Conservation (phyloP, 1,140 invertebrate genomes). For the Pygmarrhopalites habei region DNA sequence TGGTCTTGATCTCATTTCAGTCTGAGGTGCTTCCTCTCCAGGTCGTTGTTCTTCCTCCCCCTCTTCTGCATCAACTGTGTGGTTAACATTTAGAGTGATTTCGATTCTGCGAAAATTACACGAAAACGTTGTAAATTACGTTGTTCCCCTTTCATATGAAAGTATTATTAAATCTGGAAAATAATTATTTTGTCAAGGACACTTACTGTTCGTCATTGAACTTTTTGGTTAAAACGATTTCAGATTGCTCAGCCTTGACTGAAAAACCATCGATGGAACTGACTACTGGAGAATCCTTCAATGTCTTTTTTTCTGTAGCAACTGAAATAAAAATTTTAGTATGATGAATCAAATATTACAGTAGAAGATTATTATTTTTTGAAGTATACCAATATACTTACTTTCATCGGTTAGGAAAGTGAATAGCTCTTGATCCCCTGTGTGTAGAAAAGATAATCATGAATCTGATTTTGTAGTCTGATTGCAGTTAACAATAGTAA, state of each 20-base stretch:
- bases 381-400: too few relatives aligned
- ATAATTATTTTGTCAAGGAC: not conserved
- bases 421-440: conserved; percentile 75
- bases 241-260: conserved; percentile 64
- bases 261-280: conserved; percentile 70
- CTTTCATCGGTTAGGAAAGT: conserved; percentile 83
- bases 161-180: conserved; percentile 4
- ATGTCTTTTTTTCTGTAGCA: conserved; percentile 71
- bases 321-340: too few relatives aligned
- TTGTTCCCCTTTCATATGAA: not conserved
- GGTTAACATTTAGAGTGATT: conserved; percentile 79
- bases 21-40: conserved; percentile 50
- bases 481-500: conserved; percentile 26
- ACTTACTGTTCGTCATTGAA: conserved; percentile 66
- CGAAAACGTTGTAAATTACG: conserved; percentile 28
- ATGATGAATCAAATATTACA: too few relatives aligned
- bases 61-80: conserved; percentile 75
- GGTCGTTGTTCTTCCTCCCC: conserved; percentile 53
- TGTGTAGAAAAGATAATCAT: conserved; percentile 19
- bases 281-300: conserved; percentile 64
- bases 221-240: conserved; percentile 67
- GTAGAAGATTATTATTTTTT: too few relatives aligned
- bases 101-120: conserved; percentile 53
- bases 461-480: not conserved
- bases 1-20: conserved; percentile 80